Percentiles rank a stretch among this genome's conserved stretches.
Evolutionary conservation across 2,113 vertebrate genomes (phyloP).

Genomic region (Cheirogaleus medius): DNA sequence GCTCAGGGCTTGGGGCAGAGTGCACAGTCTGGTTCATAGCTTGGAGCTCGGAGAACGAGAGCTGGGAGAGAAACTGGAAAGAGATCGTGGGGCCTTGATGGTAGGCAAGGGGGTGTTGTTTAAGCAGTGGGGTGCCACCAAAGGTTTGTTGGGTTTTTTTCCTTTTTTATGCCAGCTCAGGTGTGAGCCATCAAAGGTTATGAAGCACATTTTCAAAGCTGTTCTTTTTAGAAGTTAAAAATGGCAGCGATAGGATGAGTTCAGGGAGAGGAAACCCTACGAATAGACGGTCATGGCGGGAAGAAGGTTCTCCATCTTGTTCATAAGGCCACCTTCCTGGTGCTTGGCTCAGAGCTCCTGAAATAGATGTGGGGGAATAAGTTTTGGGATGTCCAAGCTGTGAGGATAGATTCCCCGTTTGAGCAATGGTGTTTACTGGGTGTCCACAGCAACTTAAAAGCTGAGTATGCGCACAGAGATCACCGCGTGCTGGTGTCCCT

Average conservation of each 20-base stretch:
- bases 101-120: neutral
- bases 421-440: neutral
- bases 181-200: neutral
- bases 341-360: neutral
- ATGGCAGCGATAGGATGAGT: neutral
- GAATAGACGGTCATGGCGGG: neutral
- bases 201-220: neutral
- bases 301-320: neutral
- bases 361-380: neutral
- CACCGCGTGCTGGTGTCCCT: neutral
- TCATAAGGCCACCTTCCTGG: neutral
- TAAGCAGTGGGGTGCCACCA: neutral
- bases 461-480: neutral
- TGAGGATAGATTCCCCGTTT: neutral
- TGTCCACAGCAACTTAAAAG: neutral
- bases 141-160: neutral
- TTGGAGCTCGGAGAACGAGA: neutral
- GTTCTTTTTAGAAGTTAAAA: neutral
- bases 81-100: accelerated
- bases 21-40: neutral
- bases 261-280: neutral
- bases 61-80: neutral
- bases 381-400: neutral
- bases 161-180: no score
- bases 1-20: accelerated